Evolutionary conservation across 2,797 vertebrate species (phyloP).

Genomic region (Lagocephalus sceleratus): DNA sequence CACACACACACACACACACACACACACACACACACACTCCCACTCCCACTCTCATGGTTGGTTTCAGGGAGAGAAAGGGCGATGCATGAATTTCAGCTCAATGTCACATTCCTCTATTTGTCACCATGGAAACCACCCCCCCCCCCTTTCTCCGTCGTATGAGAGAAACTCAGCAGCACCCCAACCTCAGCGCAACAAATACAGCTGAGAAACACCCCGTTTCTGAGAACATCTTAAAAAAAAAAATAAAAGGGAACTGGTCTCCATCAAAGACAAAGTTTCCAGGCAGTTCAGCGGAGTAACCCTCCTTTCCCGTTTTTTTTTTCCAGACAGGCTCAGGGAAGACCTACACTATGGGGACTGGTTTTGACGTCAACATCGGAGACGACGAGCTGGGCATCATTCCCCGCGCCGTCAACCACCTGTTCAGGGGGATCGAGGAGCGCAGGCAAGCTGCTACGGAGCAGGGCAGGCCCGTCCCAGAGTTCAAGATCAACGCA

Average conservation of each 20-base stretch:
- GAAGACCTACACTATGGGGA: conserved; percentile 98
- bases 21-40: neutral
- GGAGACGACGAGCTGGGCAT: conserved; percentile 89
- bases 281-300: neutral
- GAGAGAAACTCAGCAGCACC: conserved; percentile 13
- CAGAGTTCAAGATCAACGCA: conserved; percentile 97
- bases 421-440: conserved; percentile 91
- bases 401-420: conserved; percentile 90
- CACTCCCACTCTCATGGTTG: conserved; percentile 28
- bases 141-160: conserved; percentile 18
- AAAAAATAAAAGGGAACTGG: neutral
- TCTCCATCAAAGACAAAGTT: neutral
- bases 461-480: conserved; percentile 85
- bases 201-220: neutral
- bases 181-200: conserved; percentile 3
- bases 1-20: conserved; percentile 3
- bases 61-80: conserved; percentile 40
- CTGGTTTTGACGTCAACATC: conserved; percentile 92
- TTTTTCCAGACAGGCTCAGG: conserved; percentile 92
- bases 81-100: conserved; percentile 43
- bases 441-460: conserved; percentile 82
- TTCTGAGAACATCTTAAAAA: neutral
- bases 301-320: neutral
- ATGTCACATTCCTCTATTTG: conserved; percentile 63
- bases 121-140: conserved; percentile 59